phyloP scores from a whole-genome alignment of 2,113 vertebrate genomes.

The Acanthochromis polyacanthus region DNA sequence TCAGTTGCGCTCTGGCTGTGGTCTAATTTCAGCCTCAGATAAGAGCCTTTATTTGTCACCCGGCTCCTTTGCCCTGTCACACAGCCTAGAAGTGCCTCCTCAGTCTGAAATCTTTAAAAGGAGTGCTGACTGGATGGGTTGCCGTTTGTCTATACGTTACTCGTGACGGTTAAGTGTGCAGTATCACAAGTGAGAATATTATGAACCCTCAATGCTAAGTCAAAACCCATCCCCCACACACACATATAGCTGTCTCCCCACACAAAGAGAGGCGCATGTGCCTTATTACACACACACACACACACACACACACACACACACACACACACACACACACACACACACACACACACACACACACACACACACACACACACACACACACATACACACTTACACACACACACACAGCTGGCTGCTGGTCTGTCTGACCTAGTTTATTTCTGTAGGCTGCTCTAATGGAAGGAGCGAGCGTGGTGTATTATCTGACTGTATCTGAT shows the following conservation, averaged over 20 bases:
- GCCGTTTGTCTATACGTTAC: conserved; percentile 51
- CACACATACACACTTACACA: conserved; percentile 51
- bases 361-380: conserved; percentile 70
- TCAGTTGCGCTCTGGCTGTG: conserved; percentile 74
- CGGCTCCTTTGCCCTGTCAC: conserved; percentile 60
- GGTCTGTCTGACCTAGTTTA: conserved; percentile 84
- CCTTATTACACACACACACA: conserved; percentile 65
- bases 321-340: conserved; percentile 59
- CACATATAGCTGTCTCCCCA: conserved; percentile 70
- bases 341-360: conserved; percentile 56
- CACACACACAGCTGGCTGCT: conserved; percentile 79
- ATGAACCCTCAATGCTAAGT: conserved; percentile 60
- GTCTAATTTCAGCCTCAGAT: conserved; percentile 80
- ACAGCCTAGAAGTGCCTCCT: conserved; percentile 52
- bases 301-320: conserved; percentile 71
- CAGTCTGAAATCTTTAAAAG: conserved; percentile 41
- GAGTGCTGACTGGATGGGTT: conserved; percentile 46
- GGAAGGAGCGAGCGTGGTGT: conserved; percentile 70
- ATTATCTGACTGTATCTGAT: conserved; percentile 78
- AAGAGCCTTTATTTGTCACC: conserved; percentile 75
- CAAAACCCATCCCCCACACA: conserved; percentile 66
- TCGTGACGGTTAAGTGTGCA: conserved; percentile 49
- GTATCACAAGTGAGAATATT: conserved; percentile 70
- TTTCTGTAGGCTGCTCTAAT: conserved; percentile 80
- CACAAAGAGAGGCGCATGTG: conserved; percentile 80